Conservation (phyloP, 2,113 vertebrate species). For the Parus major region DNA sequence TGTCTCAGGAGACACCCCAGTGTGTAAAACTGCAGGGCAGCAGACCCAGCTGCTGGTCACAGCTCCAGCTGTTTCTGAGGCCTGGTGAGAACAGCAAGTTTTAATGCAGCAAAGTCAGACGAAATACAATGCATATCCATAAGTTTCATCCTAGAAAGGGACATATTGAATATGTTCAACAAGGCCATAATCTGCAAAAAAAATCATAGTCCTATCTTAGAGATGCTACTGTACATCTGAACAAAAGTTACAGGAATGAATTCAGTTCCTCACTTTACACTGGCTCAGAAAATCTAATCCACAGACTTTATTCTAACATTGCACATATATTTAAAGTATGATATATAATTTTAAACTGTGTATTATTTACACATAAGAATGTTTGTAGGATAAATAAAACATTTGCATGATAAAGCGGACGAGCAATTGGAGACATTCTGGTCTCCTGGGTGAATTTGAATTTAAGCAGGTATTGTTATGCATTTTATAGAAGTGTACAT, state of each 20-base stretch:
- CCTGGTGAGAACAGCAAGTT: background rate
- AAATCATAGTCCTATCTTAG: background rate
- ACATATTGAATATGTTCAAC: background rate
- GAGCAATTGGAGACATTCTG: conserved; percentile 40
- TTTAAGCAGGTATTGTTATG: conserved; percentile 69
- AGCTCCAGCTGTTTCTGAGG: background rate
- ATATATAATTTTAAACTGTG: conserved; percentile 12
- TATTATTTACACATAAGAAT: conserved; percentile 60
- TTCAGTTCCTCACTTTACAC: background rate
- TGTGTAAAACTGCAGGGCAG: background rate
- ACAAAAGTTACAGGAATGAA: background rate
- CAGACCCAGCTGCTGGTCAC: background rate
- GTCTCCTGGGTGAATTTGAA: conserved; percentile 52
- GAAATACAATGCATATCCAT: background rate
- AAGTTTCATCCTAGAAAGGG: background rate
- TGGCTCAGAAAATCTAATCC: background rate
- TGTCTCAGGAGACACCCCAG: background rate
- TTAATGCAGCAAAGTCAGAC: background rate
- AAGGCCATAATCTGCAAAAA: background rate
- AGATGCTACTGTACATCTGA: background rate
- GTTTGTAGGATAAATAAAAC: conserved; percentile 69
- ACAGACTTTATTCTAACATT: background rate
- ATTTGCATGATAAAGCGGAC: conserved; percentile 66
- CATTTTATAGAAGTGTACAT: conserved; percentile 2
- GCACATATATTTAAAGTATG: background rate